Evolutionary conservation across 2,113 vertebrate genomes (phyloP).

Genomic region (Macrotus californicus): DNA sequence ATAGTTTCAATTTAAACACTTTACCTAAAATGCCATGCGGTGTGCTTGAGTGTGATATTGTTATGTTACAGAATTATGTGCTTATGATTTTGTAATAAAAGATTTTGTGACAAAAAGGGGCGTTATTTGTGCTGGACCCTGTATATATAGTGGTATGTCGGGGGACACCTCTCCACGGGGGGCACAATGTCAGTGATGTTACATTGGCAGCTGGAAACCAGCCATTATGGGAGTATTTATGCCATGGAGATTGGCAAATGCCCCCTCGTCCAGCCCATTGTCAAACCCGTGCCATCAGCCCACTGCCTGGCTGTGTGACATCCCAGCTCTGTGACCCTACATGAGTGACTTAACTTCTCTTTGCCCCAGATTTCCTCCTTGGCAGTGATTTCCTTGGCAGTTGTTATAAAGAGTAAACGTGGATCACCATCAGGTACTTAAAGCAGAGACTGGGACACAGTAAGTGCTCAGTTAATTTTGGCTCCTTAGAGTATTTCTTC

Average conservation of each 20-base stretch:
- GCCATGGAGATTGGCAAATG: neutral
- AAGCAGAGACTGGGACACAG: neutral
- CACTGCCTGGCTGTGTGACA: neutral
- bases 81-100: too few species aligned
- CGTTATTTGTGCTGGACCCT: too few species aligned
- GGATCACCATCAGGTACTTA: neutral
- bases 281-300: neutral
- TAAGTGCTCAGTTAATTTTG: neutral
- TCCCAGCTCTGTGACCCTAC: neutral
- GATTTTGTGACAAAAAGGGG: too few species aligned
- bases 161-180: rapidly evolving
- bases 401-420: neutral
- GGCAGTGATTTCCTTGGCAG: neutral
- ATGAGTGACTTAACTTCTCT: neutral
- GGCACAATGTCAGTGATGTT: neutral
- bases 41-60: too few species aligned
- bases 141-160: rapidly evolving
- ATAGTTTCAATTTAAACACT: too few species aligned
- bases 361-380: neutral
- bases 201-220: neutral
- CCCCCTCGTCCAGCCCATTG: rapidly evolving
- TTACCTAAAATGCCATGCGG: too few species aligned
- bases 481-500: neutral
- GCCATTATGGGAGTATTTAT: neutral
- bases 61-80: too few species aligned